Evolutionary conservation across 2,113 vertebrate genomes (phyloP).

Genomic region (Epinephelus cyanopodus): DNA sequence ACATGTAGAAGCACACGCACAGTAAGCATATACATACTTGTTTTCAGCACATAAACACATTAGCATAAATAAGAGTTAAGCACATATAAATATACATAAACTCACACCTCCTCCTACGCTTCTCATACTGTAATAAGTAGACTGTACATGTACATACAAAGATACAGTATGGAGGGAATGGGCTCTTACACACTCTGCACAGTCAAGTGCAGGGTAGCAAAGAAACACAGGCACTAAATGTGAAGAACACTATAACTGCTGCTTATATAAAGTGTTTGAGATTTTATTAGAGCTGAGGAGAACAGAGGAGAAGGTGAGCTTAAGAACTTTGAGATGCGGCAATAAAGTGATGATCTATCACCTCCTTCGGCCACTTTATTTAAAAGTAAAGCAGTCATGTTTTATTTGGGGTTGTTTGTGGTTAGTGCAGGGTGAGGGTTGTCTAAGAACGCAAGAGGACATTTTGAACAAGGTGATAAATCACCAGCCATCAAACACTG

Average conservation of each 20-base stretch:
- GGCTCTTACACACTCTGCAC: background rate
- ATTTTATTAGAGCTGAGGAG: background rate
- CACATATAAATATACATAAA: slow-evolving; percentile 8
- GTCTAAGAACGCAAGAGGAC: background rate
- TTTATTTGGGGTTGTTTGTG: background rate
- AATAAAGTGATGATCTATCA: background rate
- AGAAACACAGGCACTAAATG: background rate
- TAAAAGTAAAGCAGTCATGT: background rate
- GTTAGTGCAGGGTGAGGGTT: background rate
- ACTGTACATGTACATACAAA: background rate
- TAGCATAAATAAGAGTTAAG: slow-evolving; percentile 17
- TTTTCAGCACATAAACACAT: background rate
- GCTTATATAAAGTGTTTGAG: background rate
- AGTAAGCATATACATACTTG: background rate
- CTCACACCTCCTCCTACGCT: background rate
- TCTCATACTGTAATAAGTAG: background rate
- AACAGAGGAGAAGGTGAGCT: background rate
- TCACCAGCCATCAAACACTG: background rate
- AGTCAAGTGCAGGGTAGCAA: background rate
- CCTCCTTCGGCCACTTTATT: background rate
- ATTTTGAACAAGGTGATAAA: background rate
- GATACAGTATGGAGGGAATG: background rate
- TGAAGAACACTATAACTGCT: background rate
- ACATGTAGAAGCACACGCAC: background rate
- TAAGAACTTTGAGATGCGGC: background rate